A percentile compares a stretch with the other conserved stretches of the same genome.
Evolutionary conservation across 2,797 vertebrate species (phyloP).

Genomic region (Molossus molossus): DNA sequence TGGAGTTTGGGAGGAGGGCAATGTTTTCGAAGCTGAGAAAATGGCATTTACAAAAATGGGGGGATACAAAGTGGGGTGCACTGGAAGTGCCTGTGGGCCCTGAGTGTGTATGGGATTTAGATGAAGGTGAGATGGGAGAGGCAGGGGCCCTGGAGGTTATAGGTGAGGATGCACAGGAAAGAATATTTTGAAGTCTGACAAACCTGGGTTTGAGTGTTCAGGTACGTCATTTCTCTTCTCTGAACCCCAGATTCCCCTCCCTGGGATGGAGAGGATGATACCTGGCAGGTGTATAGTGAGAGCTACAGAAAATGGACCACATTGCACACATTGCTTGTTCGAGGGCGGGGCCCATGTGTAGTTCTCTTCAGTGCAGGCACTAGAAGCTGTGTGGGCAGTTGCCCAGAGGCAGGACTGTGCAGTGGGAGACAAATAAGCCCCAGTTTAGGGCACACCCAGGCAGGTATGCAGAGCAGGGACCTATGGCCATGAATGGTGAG

Average conservation of each 20-base stretch:
- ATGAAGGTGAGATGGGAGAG: slow-evolving; percentile 9
- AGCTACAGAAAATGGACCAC: neutral
- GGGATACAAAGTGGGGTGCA: neutral
- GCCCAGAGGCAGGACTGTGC: neutral
- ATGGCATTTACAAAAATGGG: neutral
- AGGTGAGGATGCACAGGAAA: neutral
- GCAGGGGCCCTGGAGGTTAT: neutral
- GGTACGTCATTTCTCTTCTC: neutral
- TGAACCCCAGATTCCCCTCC: neutral
- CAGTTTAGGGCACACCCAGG: neutral
- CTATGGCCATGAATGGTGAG: neutral
- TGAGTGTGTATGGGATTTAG: neutral
- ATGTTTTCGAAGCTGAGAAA: neutral
- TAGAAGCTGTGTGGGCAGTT: neutral
- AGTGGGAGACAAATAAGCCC: neutral
- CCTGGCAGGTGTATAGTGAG: neutral
- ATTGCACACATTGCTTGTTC: neutral
- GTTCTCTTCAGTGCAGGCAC: neutral
- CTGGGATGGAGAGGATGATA: neutral
- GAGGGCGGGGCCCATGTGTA: neutral
- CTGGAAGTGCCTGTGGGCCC: neutral
- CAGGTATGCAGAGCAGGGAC: neutral
- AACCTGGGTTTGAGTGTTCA: slow-evolving; percentile 26
- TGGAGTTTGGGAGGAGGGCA: too few species aligned
- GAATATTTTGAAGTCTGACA: slow-evolving; percentile 21